Base-by-base conservation (phyloP, 2,797 vertebrate genomes). In the Sebastes minor region DNA sequence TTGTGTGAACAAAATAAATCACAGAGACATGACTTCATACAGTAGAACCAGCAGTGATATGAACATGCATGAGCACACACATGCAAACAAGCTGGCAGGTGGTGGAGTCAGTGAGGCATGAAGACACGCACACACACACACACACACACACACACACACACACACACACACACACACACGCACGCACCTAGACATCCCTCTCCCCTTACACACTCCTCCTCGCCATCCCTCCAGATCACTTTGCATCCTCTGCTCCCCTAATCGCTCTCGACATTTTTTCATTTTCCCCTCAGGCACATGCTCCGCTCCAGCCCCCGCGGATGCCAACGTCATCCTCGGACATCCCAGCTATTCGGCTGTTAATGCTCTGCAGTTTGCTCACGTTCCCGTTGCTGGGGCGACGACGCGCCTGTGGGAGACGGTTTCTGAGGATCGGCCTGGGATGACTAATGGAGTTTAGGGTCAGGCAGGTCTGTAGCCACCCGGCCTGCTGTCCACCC, bases 251-350 rank as follows among this genome's bases (percentile, higher is more conserved):
- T 13, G 2, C n/a, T 32, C 25, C 33, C 13, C 71, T 89, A 89
- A 88, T 94, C 80, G 77, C 83, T 83, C 81, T 79, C 84, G 83
- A 91, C 88, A 88, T 90, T 87, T 92, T 78, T 85, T 77, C 63
- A 46, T 88, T 89, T 84, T 64, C 84, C n/a, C n/a, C 27, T 13
- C 55, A 7, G 74, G 61, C 82, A 63, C 52, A 60, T 18, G 60
- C 77, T 80, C 22, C 3, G 3, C n/a, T 74, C 74, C 53, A 32
- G 80, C 74, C 78, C 65, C 65, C 11, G 23, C 69, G 80, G 75
- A 84, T 76, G 62, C 72, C 42, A 52, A 1, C 73, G 20, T 71
- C 74, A 33, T 77, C 75, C 75, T 74, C 9, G 46, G 74, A 63
- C 67, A 57, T 82, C 80, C 71, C 60, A 9, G 42, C 74, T 35